phyloP scores from a whole-genome alignment of 2,888 invertebrate genomes.

The Troides oblongomaculatus region DNA sequence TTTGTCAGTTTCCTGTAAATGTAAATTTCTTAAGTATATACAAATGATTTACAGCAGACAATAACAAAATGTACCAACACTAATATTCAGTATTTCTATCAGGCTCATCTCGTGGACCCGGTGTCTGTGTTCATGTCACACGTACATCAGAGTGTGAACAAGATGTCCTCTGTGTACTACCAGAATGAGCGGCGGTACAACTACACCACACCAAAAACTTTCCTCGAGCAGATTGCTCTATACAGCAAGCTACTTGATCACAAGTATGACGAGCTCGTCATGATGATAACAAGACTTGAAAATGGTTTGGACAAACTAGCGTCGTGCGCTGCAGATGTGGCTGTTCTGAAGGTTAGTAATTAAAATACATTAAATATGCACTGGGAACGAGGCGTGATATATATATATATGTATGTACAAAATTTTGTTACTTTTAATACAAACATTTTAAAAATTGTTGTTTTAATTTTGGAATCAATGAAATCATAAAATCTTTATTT shows the following conservation, averaged over 20 bases:
- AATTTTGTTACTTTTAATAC: no score
- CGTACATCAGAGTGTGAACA: slow-evolving; percentile 93
- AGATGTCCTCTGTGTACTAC: slow-evolving; percentile 89
- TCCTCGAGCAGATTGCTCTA: slow-evolving; percentile 93
- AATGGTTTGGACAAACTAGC: slow-evolving; percentile 93
- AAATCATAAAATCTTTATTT: no score
- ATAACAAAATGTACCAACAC: neutral
- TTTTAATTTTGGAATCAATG: no score
- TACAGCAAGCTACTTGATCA: slow-evolving; percentile 86
- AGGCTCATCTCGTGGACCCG: slow-evolving; percentile 80
- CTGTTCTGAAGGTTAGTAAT: slow-evolving; percentile 85
- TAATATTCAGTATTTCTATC: slow-evolving; percentile 34
- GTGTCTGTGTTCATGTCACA: slow-evolving; percentile 94
- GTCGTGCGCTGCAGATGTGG: slow-evolving; percentile 91
- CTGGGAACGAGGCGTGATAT: no score
- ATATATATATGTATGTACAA: no score
- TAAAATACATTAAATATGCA: no score
- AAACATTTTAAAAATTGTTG: no score
- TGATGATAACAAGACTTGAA: slow-evolving; percentile 89
- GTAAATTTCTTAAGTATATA: no score
- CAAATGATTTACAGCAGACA: no score
- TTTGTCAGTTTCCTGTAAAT: no score
- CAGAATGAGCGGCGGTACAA: slow-evolving; percentile 94
- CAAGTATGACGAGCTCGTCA: slow-evolving; percentile 84
- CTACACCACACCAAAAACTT: slow-evolving; percentile 98